Evolutionary conservation across 2,888 invertebrate genomes (phyloP).

Genomic region (Dexiosoma caninum): DNA sequence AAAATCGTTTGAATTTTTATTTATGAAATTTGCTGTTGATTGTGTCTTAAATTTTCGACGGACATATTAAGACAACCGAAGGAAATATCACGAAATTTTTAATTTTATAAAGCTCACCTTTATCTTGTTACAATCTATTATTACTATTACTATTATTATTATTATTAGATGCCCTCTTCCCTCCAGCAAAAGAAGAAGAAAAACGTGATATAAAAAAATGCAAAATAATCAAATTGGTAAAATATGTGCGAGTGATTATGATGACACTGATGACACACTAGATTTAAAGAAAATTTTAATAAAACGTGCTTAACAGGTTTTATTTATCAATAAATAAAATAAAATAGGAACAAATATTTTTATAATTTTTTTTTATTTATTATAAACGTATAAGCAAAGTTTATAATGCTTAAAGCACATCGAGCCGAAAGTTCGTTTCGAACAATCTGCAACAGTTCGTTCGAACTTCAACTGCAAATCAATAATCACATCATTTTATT

Average conservation of each 20-base stretch:
- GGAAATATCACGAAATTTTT: background rate
- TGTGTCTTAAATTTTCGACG: background rate
- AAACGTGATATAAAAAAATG: background rate
- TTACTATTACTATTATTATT: background rate
- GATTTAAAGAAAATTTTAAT: background rate
- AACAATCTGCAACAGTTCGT: background rate
- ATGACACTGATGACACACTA: background rate
- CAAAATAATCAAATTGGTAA: background rate
- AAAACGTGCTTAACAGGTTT: conserved; percentile 4
- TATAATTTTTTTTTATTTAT: too few relatives aligned
- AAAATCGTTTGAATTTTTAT: background rate
- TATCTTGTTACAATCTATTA: background rate
- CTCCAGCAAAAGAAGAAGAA: background rate
- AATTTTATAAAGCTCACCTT: background rate
- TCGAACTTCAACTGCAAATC: background rate
- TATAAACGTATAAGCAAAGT: too few relatives aligned
- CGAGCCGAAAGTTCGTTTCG: background rate
- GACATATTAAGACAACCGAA: background rate
- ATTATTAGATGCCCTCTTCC: background rate
- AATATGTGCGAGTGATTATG: background rate
- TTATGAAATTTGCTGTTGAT: background rate
- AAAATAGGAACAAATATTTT: background rate
- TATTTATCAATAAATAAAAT: background rate
- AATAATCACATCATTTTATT: background rate
- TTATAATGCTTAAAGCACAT: background rate